Base-by-base conservation (phyloP, 2,888 invertebrate genomes). In the Drosophila eohydei region DNA sequence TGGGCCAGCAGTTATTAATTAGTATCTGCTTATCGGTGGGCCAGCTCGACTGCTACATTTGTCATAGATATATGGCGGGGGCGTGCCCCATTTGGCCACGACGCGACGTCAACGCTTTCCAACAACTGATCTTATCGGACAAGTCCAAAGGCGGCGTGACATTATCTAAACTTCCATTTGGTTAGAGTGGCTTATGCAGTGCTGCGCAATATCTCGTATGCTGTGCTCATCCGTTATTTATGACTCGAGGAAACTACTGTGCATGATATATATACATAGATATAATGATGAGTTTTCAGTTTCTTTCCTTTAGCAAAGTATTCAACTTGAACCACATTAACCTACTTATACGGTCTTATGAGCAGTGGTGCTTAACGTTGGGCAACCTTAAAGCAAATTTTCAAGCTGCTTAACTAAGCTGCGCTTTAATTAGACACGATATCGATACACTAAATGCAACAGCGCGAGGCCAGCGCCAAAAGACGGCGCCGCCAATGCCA, bases 11-110 rank as follows among this genome's bases (percentile, higher is more conserved):
- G 77, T 84, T 84, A 84, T 87, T 84, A 84, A 84, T 84, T 84
- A 87, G 88, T 84, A 84, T 87, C 89, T 84, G 82, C 85, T 84
- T 84, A 87, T 84, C 88, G 70, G 44, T 56, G 67, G 81, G 67
- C 71, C 69, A 71, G 78, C 71, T 87, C 76, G 71, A 83, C 79
- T 71, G 50, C 52, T 61, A 80, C 83, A 89, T 87, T 67, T 78
- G 74, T 83, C 74, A 84, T 70, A 78, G 72, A 68, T 76, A 82
- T 71, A 87, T 82, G 74, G 71, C 58, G 71, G 68, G 87, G 83
- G 87, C 72, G 84, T 69, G 79, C 63, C 62, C 38, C 48, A 48
- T 58, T 36, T 46, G 26, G 38, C n/a, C 34, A 9, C 70, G 40
- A 77, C 54, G 65, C 70, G 40, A 74, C 56, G 69, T 71, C 85